phyloP scores from a whole-genome alignment of 2,113 vertebrate species.

The Theristicus caerulescens region DNA sequence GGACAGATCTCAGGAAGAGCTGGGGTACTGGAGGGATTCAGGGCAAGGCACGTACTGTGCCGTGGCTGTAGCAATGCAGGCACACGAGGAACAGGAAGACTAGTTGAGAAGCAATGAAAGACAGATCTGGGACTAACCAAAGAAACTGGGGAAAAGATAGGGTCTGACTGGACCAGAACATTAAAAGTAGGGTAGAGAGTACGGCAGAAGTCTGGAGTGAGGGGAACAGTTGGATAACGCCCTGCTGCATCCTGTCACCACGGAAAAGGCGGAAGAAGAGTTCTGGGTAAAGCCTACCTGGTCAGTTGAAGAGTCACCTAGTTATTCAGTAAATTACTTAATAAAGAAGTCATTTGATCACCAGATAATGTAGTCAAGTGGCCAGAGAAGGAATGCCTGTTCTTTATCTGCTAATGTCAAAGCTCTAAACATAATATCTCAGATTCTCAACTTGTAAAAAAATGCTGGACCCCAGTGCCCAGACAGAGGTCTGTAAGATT shows the following conservation, averaged over 20 bases:
- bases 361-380: neutral
- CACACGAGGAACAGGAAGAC: neutral
- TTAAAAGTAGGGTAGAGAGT: neutral
- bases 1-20: neutral
- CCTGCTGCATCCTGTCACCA: neutral
- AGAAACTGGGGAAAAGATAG: neutral
- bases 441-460: neutral
- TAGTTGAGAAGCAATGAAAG: neutral
- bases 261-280: neutral
- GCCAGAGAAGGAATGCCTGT: neutral
- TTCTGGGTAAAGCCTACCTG: neutral
- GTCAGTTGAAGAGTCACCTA: neutral
- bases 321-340: neutral
- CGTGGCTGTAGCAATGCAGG: neutral
- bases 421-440: neutral
- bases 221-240: neutral
- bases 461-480: neutral
- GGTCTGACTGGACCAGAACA: neutral
- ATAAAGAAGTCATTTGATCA: neutral
- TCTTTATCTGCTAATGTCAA: neutral
- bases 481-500: neutral
- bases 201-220: neutral
- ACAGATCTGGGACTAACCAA: neutral
- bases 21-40: neutral
- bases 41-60: neutral